Evolutionary conservation across 37 sponge, comb jelly and placozoan species (phyloP), one percentile per base, ranked within the genome.

Genomic region (Theonella swinhoei): DNA sequence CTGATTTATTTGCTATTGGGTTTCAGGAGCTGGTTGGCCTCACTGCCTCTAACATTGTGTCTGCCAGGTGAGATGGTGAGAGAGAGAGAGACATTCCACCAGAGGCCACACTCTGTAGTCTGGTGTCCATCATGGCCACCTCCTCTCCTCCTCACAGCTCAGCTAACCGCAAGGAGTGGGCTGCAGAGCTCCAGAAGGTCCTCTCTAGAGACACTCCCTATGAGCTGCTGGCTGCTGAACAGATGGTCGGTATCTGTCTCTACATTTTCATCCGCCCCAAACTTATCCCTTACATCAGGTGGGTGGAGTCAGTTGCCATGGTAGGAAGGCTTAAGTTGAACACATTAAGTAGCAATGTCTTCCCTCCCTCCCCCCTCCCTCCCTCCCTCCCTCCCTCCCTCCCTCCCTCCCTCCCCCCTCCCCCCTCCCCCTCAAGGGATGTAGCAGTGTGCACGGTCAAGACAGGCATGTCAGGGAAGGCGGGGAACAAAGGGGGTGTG

Each of bases 401-500:
- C 62, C 24, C 64, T 77, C 78, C 39, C 34, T 30, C 64, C 23
- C 28, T 37, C 33, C 2, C 30, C 68, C 29, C 28, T 14, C 47
- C 14, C n/a, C n/a, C 3, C 40, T 60, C 62, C 39, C 36, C 31
- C 41, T 68, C 0, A 62, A 91, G 92, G 34, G 94, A 93, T 88
- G 89, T 91, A 2, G 87, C 82, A 30, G 92, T 96, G 61, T 72
- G 73, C 41, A 78, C 95, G 9, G 96, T 99, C 47, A 99, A 99
- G 89, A 99, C 99, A 8, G 99, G 99, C 1, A 75, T 99, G 85
- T 89, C 90, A 1, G 97, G 97, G 7, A 91, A 90, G 70, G 96
- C 97, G 39, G 99, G 99, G 28, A 99, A 96, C 87, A 99, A 99
- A 38, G 99, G 99, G 36, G 97, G 83, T 29, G 94, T 99, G 58